These are phyloP conservation scores for Epinephelus fuscoguttatus DNA, from an alignment of 2,113 vertebrate species.

Conservation along the genomic window DNA sequence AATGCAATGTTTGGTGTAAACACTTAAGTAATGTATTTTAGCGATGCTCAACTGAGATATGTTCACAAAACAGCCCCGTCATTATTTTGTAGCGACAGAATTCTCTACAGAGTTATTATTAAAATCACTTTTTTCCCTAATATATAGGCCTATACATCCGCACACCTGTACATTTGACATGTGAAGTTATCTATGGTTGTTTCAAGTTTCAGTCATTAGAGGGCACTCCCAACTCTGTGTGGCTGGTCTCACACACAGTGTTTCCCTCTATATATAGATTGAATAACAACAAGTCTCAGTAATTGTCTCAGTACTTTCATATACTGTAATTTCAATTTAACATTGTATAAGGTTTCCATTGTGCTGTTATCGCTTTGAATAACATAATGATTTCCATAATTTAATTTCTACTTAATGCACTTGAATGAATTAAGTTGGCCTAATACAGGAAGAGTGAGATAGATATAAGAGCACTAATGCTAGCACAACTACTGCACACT, in stretches of 20 bases:
- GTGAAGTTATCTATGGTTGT: neutral
- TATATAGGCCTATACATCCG: neutral
- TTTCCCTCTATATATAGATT: neutral
- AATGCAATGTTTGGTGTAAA: neutral
- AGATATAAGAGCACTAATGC: neutral
- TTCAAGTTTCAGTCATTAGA: neutral
- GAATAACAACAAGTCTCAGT: neutral
- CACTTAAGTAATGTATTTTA: neutral
- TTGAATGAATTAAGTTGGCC: neutral
- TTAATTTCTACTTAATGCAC: neutral
- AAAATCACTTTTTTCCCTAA: neutral
- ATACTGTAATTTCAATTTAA: neutral
- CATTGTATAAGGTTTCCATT: neutral
- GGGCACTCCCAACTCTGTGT: constrained; percentile 22
- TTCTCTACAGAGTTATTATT: neutral
- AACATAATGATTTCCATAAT: neutral
- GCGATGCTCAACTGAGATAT: neutral
- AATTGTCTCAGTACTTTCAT: neutral
- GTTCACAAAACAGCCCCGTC: neutral
- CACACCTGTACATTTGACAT: neutral
- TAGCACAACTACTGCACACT: neutral
- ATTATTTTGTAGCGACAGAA: neutral
- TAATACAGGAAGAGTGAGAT: neutral
- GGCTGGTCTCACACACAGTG: neutral
- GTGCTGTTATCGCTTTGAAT: neutral